Percentiles rank a stretch among this genome's conserved stretches.
Conservation (phyloP, 2,113 vertebrate genomes). For the Gadus chalcogrammus region DNA sequence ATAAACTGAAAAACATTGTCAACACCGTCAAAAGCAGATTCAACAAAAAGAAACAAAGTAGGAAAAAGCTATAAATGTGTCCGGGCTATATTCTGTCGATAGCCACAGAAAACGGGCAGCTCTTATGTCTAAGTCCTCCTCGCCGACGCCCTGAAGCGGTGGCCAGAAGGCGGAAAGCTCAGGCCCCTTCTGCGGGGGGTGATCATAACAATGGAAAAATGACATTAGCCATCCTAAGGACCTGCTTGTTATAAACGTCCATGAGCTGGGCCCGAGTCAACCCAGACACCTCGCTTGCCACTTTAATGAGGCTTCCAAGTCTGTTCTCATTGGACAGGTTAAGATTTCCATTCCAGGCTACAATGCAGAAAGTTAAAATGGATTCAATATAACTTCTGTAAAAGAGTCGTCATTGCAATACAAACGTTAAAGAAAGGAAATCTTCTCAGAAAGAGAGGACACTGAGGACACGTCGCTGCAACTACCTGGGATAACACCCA, state of each 20-base stretch:
- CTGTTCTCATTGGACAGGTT: background rate
- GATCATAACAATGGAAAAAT: background rate
- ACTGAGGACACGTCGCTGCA: background rate
- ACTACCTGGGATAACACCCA: background rate
- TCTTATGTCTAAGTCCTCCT: background rate
- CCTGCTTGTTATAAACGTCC: background rate
- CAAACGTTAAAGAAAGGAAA: background rate
- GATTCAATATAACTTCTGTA: background rate
- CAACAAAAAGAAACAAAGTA: too few relatives aligned
- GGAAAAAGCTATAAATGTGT: too few relatives aligned
- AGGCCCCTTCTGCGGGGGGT: background rate
- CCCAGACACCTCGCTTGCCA: background rate
- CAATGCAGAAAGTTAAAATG: background rate
- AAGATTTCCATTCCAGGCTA: background rate
- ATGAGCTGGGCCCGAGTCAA: background rate
- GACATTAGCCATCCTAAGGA: background rate
- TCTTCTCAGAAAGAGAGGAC: background rate
- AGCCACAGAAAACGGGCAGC: too few relatives aligned
- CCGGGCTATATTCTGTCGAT: too few relatives aligned
- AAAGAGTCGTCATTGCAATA: background rate
- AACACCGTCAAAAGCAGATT: too few relatives aligned
- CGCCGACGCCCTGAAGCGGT: background rate
- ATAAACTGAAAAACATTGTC: too few relatives aligned
- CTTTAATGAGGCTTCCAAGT: background rate
- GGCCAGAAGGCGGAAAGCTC: background rate